phyloP scores from a whole-genome alignment of 2,113 vertebrate genomes.

The Podilymbus podiceps region DNA sequence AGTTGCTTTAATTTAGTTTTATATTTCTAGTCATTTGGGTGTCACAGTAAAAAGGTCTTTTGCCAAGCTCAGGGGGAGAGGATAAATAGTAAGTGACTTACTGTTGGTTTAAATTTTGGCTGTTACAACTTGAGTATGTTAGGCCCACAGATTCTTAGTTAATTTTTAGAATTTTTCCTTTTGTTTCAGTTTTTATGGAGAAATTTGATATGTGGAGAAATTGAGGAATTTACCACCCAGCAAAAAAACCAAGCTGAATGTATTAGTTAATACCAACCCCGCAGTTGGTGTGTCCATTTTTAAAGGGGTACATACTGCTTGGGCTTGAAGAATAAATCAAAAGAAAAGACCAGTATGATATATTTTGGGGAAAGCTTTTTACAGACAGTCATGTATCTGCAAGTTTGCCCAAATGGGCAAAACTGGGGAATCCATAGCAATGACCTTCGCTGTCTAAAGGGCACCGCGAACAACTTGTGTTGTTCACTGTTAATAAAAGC shows the following conservation, averaged over 20 bases:
- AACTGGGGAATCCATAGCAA: neutral
- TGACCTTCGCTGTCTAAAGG: neutral
- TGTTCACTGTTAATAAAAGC: neutral
- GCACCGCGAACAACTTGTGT: neutral
- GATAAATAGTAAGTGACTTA: neutral
- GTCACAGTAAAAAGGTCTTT: neutral
- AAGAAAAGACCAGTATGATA: neutral
- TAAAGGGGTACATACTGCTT: neutral
- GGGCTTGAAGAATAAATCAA: neutral
- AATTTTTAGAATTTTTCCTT: neutral
- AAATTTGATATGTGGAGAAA: neutral
- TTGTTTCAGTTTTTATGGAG: neutral
- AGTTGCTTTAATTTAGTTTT: constrained; percentile 29
- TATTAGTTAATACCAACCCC: neutral
- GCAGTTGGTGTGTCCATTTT: neutral
- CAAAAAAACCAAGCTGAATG: neutral
- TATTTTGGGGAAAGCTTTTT: neutral
- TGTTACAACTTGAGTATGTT: neutral
- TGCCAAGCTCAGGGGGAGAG: neutral
- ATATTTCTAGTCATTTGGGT: neutral
- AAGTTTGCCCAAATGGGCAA: neutral
- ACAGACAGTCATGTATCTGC: neutral
- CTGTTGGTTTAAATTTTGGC: neutral
- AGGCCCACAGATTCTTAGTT: neutral
- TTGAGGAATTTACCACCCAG: neutral